Evolutionary conservation across 2,113 vertebrate genomes (phyloP).

Genomic region (Rhinoderma darwinii): DNA sequence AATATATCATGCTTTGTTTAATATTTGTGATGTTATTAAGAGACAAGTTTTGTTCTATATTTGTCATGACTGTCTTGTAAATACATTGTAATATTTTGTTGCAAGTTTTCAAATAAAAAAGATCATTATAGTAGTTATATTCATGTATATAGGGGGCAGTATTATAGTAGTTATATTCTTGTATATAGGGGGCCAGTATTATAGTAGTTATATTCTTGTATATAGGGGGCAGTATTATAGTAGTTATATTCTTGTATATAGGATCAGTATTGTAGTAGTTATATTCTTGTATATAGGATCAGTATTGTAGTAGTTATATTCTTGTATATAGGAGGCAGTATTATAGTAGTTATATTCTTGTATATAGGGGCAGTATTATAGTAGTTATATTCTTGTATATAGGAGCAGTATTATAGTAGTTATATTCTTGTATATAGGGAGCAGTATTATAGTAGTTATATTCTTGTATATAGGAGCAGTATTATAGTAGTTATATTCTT

Average conservation of each 20-base stretch:
- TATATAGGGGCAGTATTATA: not conserved
- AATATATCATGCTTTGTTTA: no score
- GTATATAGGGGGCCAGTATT: not conserved
- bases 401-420: constrained; percentile 5
- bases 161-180: no score
- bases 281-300: not conserved
- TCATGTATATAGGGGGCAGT: no score
- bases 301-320: constrained; percentile 6
- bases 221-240: not conserved
- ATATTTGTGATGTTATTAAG: no score
- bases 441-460: no score
- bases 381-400: not conserved
- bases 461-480: not conserved
- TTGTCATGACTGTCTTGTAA: no score
- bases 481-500: constrained; percentile 8
- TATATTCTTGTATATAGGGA: not conserved
- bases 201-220: constrained; percentile 8
- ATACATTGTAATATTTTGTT: no score
- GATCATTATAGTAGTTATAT: no score
- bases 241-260: not conserved
- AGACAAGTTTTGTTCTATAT: no score
- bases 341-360: not conserved
- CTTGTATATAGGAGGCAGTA: not conserved
- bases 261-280: no score
- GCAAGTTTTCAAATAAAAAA: no score